Evolutionary conservation across 2,797 vertebrate species (phyloP).

Genomic region (Enteromius paludinosus): DNA sequence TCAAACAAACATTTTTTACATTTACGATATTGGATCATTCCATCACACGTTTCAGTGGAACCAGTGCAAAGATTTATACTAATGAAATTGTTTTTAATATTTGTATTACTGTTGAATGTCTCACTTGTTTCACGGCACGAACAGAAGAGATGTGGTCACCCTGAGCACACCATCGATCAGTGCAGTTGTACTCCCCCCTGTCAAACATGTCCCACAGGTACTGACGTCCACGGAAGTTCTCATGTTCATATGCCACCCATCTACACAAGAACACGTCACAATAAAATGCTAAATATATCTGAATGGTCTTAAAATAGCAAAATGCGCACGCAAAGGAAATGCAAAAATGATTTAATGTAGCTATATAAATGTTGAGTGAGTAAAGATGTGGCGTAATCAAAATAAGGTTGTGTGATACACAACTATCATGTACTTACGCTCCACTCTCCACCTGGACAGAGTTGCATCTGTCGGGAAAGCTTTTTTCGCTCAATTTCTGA

Average conservation of each 20-base stretch:
- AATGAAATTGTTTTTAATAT: not conserved
- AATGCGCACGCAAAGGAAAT: not conserved
- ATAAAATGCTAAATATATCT: not conserved
- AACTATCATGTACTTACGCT: conserved; percentile 73
- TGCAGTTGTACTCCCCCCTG: conserved; percentile 80
- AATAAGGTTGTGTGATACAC: not conserved
- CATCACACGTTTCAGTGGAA: not conserved
- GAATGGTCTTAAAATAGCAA: not conserved
- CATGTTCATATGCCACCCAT: conserved; percentile 81
- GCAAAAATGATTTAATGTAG: not conserved
- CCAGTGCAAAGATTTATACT: not conserved
- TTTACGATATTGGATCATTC: not conserved
- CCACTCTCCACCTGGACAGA: conserved; percentile 83
- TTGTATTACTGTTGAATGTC: not conserved
- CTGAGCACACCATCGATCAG: conserved; percentile 79
- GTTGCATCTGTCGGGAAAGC: conserved; percentile 84
- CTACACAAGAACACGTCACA: conserved; percentile 53
- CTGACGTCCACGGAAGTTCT: conserved; percentile 82
- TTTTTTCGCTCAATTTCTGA: conserved; percentile 76
- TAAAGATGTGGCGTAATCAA: not conserved
- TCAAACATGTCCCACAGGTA: conserved; percentile 84
- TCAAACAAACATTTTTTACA: not conserved
- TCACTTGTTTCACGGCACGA: conserved; percentile 79
- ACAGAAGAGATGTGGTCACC: conserved; percentile 78
- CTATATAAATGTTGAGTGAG: not conserved